phyloP scores from a whole-genome alignment of 2,888 invertebrate species.

The Bugulina stolonifera region DNA sequence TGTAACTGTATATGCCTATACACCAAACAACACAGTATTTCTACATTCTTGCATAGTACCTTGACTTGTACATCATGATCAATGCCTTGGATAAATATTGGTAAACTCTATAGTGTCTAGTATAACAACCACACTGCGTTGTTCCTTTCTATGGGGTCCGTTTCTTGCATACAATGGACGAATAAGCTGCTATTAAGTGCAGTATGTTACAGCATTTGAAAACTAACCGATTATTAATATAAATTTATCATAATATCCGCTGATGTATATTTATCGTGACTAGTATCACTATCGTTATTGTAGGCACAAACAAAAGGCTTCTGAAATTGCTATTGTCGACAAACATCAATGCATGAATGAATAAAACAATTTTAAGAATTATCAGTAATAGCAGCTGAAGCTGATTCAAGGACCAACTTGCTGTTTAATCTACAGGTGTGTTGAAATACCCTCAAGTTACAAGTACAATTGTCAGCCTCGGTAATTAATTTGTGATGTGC shows the following conservation, averaged over 20 bases:
- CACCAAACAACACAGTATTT: no score
- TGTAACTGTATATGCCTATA: no score
- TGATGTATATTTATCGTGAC: neutral
- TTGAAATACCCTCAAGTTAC: no score
- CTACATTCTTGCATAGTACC: no score
- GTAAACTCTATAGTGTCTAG: no score
- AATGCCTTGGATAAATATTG: no score
- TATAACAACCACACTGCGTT: no score
- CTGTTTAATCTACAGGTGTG: no score
- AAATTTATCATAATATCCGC: neutral
- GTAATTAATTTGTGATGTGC: conserved; percentile 18
- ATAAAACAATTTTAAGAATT: neutral
- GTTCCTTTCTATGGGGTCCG: no score
- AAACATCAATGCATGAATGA: neutral
- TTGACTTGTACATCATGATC: no score
- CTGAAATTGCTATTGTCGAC: neutral
- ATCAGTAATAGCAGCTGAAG: neutral
- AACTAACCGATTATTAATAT: neutral
- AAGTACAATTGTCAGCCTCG: neutral
- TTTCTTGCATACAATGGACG: no score
- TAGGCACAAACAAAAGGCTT: neutral
- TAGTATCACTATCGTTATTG: neutral
- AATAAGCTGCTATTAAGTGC: neutral
- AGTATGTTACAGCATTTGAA: neutral
- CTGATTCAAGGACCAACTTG: neutral